Evolutionary conservation across 2,888 invertebrate genomes (phyloP), one percentile per base, ranked within the genome.

Genomic region (Apamea epomidion): DNA sequence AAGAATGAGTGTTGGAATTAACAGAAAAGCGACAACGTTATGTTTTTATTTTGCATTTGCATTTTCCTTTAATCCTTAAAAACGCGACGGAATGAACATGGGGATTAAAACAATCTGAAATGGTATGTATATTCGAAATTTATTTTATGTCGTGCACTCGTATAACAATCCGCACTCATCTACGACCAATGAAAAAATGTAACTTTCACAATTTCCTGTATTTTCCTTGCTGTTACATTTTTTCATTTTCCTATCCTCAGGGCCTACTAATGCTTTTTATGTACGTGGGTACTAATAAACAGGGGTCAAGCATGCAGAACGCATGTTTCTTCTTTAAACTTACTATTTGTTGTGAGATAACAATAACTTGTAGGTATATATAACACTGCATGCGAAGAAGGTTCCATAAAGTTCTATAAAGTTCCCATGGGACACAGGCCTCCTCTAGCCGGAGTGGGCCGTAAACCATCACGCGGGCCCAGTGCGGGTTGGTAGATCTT

Each of bases 1-100:
- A 97, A 97, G 95, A 96, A 97, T 96, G 96, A 97, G 97, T 97
- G 97, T 97, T 96, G 97, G 95, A 97, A 97, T 97, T 97, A 97
- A 97, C 96, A 95, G 96, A 96, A 94, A 95, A 94, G 94, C 94
- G 94, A 96, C 93, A 94, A 94, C 72, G 84, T 89, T 90, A 84
- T 89, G 87, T 85, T 94, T 95, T 95, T 94, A 94, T 94, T 93
- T 94, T 95, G 93, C 29, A 84, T 91, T 93, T 93, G 86, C 89
- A 93, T 92, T 91, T 91, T 86, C 92, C 94, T 93, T 92, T 89
- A 91, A 89, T 91, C 94, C 94, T 92, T 90, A 60, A 84, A 91
- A 91, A 91, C 92, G 86, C 90, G 76, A 81, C 88, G 78, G 91
- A 90, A 89, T 86, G 90, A 92, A 92, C 91, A 91, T 90, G 92